Conservation (phyloP, 1,140 invertebrate species). For the Cephus cinctus region DNA sequence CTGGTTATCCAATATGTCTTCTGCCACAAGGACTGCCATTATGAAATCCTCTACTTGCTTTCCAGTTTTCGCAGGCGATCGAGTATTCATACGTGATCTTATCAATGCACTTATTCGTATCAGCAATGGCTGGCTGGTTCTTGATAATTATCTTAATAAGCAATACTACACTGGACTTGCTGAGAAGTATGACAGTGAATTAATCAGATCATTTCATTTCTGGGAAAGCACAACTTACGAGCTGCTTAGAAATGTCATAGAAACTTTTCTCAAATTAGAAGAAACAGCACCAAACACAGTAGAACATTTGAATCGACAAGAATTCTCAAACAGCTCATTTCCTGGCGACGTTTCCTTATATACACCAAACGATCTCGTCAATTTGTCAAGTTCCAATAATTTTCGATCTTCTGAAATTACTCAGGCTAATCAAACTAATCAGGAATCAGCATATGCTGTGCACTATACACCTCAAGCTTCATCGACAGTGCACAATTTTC, state of each 20-base stretch:
- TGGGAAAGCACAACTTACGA: conserved; percentile 43
- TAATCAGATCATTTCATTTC: conserved; percentile 32
- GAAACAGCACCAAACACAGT: too few species aligned
- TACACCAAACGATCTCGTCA: conserved; percentile 35
- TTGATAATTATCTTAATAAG: conserved; percentile 50
- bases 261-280: conserved; percentile 35
- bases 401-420: neutral
- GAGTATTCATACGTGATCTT: conserved; percentile 35
- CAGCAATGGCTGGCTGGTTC: conserved; percentile 46
- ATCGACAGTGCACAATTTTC: conserved; percentile 25
- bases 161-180: conserved; percentile 36
- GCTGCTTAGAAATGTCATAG: conserved; percentile 35
- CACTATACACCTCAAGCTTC: neutral
- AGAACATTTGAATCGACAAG: conserved; percentile 9
- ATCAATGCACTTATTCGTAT: conserved; percentile 44
- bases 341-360: conserved; percentile 47
- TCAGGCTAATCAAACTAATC: neutral
- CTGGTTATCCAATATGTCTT: conserved; percentile 36
- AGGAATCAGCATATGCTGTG: conserved; percentile 7
- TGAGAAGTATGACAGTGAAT: conserved; percentile 34
- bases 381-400: conserved; percentile 11
- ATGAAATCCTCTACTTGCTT: conserved; percentile 43
- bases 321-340: conserved; percentile 29
- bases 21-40: conserved; percentile 41
- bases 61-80: conserved; percentile 39